phyloP scores from a whole-genome alignment of 2,113 vertebrate genomes.

The Poecile atricapillus region DNA sequence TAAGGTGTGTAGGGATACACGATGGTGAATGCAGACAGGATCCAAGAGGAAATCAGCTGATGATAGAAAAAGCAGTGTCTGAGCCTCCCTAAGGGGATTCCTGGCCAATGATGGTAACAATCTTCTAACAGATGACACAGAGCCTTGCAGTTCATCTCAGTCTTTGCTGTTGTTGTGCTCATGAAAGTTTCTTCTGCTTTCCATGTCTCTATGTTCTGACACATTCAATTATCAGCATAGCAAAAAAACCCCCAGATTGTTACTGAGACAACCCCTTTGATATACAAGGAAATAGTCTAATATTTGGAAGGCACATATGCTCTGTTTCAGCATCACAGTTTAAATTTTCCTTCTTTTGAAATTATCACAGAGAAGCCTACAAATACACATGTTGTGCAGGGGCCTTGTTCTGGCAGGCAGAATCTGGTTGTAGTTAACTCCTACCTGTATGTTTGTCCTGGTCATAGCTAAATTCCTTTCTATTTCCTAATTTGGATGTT shows the following conservation, averaged over 20 bases:
- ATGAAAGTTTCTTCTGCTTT: background rate
- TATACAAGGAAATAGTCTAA: background rate
- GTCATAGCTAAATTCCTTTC: background rate
- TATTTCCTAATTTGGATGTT: background rate
- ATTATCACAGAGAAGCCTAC: background rate
- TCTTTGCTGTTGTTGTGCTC: background rate
- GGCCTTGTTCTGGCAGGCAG: background rate
- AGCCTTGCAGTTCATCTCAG: background rate
- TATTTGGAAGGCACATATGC: background rate
- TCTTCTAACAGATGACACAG: background rate
- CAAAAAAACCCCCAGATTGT: background rate
- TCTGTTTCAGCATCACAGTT: background rate
- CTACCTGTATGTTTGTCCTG: background rate
- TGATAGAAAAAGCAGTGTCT: background rate
- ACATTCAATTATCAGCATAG: background rate
- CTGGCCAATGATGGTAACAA: background rate
- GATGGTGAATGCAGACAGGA: background rate
- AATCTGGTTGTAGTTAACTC: background rate
- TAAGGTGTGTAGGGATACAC: background rate
- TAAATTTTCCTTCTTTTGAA: background rate
- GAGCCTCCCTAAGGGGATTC: background rate
- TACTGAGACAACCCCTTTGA: background rate
- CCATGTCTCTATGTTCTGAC: background rate
- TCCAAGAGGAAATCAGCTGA: background rate
- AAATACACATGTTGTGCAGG: rapidly evolving